phyloP scores from a whole-genome alignment of 1,140 invertebrate species.

The Leptopilina boulardi region DNA sequence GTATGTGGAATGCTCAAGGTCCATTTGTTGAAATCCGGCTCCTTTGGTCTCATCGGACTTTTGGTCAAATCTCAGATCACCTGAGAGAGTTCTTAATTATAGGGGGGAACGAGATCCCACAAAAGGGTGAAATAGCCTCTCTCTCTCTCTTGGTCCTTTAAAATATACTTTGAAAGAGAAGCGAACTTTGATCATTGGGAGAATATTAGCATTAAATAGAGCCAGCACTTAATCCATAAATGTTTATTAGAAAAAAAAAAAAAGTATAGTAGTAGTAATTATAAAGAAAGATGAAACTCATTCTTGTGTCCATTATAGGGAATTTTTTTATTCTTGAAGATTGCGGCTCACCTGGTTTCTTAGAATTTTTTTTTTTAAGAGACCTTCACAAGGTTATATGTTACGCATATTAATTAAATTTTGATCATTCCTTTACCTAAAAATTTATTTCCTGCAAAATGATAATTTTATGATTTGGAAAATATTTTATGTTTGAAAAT shows the following conservation, averaged over 20 bases:
- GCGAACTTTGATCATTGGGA: not conserved
- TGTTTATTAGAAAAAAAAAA: not conserved
- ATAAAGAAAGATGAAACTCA: not conserved
- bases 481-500: too few species aligned
- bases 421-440: not conserved
- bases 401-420: conserved; percentile 5
- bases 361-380: not conserved
- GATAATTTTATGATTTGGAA: too few species aligned
- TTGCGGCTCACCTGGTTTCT: conserved; percentile 10
- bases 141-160: too few species aligned
- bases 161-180: not conserved
- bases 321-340: not conserved
- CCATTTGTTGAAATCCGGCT: not conserved
- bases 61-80: conserved; percentile 22
- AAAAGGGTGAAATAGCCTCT: not conserved
- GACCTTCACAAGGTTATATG: conserved; percentile 22
- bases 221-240: not conserved
- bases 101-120: conserved; percentile 14
- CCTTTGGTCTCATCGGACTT: not conserved
- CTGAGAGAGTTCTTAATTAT: conserved; percentile 38
- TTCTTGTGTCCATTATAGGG: not conserved
- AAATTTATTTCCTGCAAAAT: not conserved
- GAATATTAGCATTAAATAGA: conserved; percentile 16
- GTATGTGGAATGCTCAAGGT: conserved; percentile 40
- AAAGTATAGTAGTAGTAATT: not conserved